Percentiles rank a stretch among this genome's conserved stretches.
Evolutionary conservation across 2,888 invertebrate species (phyloP).

Genomic region (Drosophila koepferae): DNA sequence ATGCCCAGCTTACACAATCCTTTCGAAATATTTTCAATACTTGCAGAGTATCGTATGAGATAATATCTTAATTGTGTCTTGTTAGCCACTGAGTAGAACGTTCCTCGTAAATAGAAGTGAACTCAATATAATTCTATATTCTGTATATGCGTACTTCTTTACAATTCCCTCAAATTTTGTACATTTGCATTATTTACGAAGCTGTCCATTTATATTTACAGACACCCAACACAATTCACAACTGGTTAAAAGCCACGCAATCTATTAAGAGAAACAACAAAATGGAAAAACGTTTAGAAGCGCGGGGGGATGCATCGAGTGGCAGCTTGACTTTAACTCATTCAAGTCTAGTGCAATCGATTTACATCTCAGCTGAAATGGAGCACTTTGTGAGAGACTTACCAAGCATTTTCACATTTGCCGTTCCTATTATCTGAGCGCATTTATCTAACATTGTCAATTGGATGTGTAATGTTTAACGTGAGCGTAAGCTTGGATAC

Average conservation of each 20-base stretch:
- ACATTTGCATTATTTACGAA: constrained; percentile 65
- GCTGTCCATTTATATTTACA: constrained; percentile 5
- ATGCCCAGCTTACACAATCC: background rate
- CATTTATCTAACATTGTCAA: constrained; percentile 71
- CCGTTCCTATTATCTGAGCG: constrained; percentile 57
- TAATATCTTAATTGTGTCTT: constrained; percentile 42
- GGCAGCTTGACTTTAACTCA: background rate
- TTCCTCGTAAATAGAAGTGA: constrained; percentile 17
- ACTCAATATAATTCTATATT: background rate
- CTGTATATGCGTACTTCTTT: background rate
- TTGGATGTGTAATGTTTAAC: constrained; percentile 60
- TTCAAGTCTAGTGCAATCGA: background rate
- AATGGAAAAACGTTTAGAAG: background rate
- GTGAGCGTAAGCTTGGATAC: constrained; percentile 34
- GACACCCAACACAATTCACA: constrained; percentile 26
- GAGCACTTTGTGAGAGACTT: constrained; percentile 13
- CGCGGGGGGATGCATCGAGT: background rate
- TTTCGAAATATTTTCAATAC: background rate
- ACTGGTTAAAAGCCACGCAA: constrained; percentile 1
- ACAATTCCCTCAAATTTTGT: background rate
- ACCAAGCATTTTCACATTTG: constrained; percentile 46
- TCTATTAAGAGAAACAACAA: background rate
- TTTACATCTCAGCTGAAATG: constrained; percentile 32
- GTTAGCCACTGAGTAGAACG: constrained; percentile 34
- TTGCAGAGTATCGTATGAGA: constrained; percentile 3